Evolutionary conservation across 1,140 invertebrate genomes (phyloP).

Genomic region (Maconellicoccus hirsutus): DNA sequence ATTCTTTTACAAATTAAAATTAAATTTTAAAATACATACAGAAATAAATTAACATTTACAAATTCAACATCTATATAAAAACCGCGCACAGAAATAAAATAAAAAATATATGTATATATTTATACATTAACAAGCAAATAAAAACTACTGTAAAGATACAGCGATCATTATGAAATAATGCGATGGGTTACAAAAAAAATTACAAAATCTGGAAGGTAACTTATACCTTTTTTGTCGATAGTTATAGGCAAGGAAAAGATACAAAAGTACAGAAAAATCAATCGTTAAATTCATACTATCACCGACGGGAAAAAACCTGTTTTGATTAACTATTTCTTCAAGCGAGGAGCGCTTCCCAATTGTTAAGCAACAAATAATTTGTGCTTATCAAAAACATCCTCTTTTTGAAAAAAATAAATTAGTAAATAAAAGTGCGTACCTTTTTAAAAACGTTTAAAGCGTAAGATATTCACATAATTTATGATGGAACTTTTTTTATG

Average conservation of each 20-base stretch:
- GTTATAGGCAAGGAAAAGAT: neutral
- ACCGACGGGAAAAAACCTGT: no score
- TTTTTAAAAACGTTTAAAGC: no score
- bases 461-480: no score
- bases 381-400: neutral
- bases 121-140: conserved; percentile 17
- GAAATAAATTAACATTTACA: conserved; percentile 23
- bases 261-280: neutral
- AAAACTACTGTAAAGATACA: conserved; percentile 17
- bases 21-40: conserved; percentile 9
- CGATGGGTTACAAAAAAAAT: conserved; percentile 19
- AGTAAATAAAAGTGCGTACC: no score
- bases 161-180: conserved; percentile 11
- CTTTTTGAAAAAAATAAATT: no score
- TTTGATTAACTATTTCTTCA: neutral
- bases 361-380: neutral
- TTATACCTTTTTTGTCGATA: neutral
- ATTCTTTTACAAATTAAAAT: conserved; percentile 11
- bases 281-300: neutral
- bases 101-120: neutral
- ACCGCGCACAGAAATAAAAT: conserved; percentile 15
- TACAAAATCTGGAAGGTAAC: conserved; percentile 12
- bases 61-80: conserved; percentile 16
- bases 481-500: no score
- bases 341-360: neutral